Evolutionary conservation across 2,888 invertebrate species (phyloP).

Genomic region (Incurvaria masculella): DNA sequence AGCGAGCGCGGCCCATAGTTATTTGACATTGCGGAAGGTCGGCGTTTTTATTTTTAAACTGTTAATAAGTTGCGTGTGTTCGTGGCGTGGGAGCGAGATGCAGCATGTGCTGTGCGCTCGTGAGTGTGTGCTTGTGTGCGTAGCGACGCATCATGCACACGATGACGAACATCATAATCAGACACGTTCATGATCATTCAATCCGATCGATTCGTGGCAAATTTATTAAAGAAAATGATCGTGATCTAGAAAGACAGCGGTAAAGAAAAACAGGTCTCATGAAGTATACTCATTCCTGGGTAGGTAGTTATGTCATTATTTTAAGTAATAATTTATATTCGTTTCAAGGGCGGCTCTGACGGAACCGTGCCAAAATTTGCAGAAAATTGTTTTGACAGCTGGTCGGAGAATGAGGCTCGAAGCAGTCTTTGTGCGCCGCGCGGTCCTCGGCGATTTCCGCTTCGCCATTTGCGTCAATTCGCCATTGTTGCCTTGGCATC

Average conservation of each 20-base stretch:
- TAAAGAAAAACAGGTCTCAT: too few relatives aligned
- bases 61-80: slow-evolving; percentile 30
- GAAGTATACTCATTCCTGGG: too few relatives aligned
- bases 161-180: too few relatives aligned
- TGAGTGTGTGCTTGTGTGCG: background rate
- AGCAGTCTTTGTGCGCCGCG: background rate
- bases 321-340: too few relatives aligned
- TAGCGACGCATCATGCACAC: too few relatives aligned
- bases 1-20: slow-evolving; percentile 24
- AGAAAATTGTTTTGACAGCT: background rate
- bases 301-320: too few relatives aligned
- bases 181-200: too few relatives aligned
- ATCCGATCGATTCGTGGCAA: too few relatives aligned
- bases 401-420: background rate
- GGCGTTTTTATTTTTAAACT: slow-evolving; percentile 51
- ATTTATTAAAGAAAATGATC: too few relatives aligned
- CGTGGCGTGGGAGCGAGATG: background rate
- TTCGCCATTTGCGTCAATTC: background rate
- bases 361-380: too few relatives aligned
- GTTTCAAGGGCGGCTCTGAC: background rate
- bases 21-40: slow-evolving; percentile 57
- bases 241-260: too few relatives aligned
- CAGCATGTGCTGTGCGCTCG: background rate
- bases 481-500: too few relatives aligned
- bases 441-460: background rate